A percentile compares a stretch with the other conserved stretches of the same genome.
Evolutionary conservation across 2,113 vertebrate species (phyloP).

Genomic region (Cyprinodon brontotheroides): DNA sequence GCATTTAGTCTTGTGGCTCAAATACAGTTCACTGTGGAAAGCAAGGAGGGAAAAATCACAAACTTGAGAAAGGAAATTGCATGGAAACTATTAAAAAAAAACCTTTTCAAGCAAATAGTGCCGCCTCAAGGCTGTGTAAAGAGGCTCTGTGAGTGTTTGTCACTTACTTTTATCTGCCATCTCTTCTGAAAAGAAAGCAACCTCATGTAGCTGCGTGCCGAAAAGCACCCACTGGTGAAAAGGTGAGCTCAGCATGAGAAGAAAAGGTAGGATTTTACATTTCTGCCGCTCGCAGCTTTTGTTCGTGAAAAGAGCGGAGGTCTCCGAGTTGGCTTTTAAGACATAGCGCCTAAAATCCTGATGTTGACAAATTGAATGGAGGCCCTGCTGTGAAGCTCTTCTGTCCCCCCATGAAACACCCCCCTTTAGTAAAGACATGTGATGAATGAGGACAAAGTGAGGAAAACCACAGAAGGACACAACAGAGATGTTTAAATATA

Average conservation of each 20-base stretch:
- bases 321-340: slow-evolving; percentile 66
- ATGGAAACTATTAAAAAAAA: slow-evolving; percentile 40
- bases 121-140: slow-evolving; percentile 36
- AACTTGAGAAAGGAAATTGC: slow-evolving; percentile 1
- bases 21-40: slow-evolving; percentile 24
- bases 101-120: slow-evolving; percentile 30
- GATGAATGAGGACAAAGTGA: slow-evolving; percentile 52
- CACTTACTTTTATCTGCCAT: slow-evolving; percentile 45
- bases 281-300: slow-evolving; percentile 51
- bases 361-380: slow-evolving; percentile 65
- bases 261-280: slow-evolving; percentile 44
- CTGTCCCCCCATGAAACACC: slow-evolving; percentile 19
- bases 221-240: slow-evolving; percentile 43
- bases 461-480: slow-evolving; percentile 41
- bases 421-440: slow-evolving; percentile 47
- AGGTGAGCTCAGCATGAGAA: slow-evolving; percentile 55
- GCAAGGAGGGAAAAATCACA: neutral
- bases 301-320: slow-evolving; percentile 29
- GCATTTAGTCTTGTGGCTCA: slow-evolving; percentile 44
- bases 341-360: slow-evolving; percentile 46
- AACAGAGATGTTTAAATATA: slow-evolving; percentile 47
- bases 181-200: slow-evolving; percentile 44
- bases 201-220: slow-evolving; percentile 18
- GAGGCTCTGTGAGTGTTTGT: slow-evolving; percentile 35
- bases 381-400: slow-evolving; percentile 61